Evolutionary conservation across 1,140 invertebrate species (phyloP).

Genomic region (Lanistes nyassanus): DNA sequence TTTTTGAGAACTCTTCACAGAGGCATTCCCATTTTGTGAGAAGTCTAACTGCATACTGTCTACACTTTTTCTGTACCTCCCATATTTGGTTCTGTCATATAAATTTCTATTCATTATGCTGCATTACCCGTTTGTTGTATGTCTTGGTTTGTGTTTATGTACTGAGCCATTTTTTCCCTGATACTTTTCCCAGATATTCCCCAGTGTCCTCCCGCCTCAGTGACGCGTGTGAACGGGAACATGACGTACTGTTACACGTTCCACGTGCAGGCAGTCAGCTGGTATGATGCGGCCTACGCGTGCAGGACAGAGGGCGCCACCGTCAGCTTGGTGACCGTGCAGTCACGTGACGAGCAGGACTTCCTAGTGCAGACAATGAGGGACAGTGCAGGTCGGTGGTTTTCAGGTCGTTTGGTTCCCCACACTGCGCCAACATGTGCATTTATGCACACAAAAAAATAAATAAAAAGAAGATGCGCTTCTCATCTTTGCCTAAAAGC

Average conservation of each 20-base stretch:
- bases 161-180: neutral
- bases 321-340: slow-evolving; percentile 34
- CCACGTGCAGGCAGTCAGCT: slow-evolving; percentile 30
- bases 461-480: no score
- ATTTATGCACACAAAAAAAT: no score
- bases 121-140: no score
- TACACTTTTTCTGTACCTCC: no score
- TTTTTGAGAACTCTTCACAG: no score
- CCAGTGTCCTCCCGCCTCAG: slow-evolving; percentile 32
- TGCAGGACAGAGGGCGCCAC: slow-evolving; percentile 36
- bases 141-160: no score
- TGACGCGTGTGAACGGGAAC: slow-evolving; percentile 18
- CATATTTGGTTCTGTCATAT: no score
- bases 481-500: no score
- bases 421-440: no score
- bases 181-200: slow-evolving; percentile 32
- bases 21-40: no score
- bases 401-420: neutral
- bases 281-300: slow-evolving; percentile 35
- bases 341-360: slow-evolving; percentile 32
- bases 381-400: slow-evolving; percentile 33
- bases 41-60: no score
- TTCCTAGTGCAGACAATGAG: slow-evolving; percentile 38
- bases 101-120: no score
- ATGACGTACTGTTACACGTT: slow-evolving; percentile 42